phyloP scores from a whole-genome alignment of 1,140 invertebrate genomes.

The Meteorus sp. region DNA sequence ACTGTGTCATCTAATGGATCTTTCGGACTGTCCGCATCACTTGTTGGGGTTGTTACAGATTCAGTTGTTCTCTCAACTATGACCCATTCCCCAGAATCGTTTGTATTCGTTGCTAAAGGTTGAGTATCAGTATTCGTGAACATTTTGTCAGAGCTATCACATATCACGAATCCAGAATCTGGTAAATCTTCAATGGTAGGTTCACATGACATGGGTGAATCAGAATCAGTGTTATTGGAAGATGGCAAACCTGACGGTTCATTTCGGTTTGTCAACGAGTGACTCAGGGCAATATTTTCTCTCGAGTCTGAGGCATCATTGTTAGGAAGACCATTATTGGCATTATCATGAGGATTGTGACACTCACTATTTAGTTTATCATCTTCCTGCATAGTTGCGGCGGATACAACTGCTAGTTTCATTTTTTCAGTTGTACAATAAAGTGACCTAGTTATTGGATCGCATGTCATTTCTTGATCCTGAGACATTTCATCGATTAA shows the following conservation, averaged over 20 bases:
- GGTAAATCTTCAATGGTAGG: slow-evolving; percentile 49
- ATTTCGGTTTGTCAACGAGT: slow-evolving; percentile 18
- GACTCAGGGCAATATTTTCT: too few species aligned
- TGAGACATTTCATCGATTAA: neutral
- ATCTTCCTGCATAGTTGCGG: slow-evolving; percentile 10
- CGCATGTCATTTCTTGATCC: slow-evolving; percentile 40
- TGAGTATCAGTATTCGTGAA: slow-evolving; percentile 46
- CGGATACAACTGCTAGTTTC: neutral
- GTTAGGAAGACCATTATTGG: slow-evolving; percentile 16
- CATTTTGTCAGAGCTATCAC: slow-evolving; percentile 49
- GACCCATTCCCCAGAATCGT: slow-evolving; percentile 50
- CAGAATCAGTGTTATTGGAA: slow-evolving; percentile 46
- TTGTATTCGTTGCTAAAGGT: slow-evolving; percentile 36
- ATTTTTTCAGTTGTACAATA: neutral
- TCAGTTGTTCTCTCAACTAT: slow-evolving; percentile 46
- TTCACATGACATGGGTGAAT: slow-evolving; percentile 55
- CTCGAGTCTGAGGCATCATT: slow-evolving; percentile 7
- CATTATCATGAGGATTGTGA: slow-evolving; percentile 14
- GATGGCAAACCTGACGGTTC: slow-evolving; percentile 27
- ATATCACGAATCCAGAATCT: slow-evolving; percentile 52
- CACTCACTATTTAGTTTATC: slow-evolving; percentile 18
- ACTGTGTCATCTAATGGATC: slow-evolving; percentile 41
- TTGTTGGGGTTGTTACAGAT: slow-evolving; percentile 42
- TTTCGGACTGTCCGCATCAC: slow-evolving; percentile 45
- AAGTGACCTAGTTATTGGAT: slow-evolving; percentile 38